Conservation (phyloP, 1,140 invertebrate genomes). For the Bombus impatiens region DNA sequence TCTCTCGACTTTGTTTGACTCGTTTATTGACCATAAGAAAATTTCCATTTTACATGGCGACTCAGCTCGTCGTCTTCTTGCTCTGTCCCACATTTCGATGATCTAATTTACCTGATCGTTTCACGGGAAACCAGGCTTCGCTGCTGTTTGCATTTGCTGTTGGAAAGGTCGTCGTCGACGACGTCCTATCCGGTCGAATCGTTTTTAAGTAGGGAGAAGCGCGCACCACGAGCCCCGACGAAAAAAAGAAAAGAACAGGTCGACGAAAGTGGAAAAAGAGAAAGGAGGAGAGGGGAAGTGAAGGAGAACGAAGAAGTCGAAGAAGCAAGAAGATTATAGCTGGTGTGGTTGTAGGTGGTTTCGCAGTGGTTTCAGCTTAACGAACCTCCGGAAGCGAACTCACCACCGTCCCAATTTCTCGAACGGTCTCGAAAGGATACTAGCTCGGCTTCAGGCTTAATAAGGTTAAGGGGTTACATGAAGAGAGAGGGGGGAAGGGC, state of each 20-base stretch:
- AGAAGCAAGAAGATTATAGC: slow-evolving; percentile 55
- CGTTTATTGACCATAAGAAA: neutral
- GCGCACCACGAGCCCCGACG: no score
- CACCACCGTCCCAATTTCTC: slow-evolving; percentile 72
- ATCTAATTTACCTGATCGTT: slow-evolving; percentile 32
- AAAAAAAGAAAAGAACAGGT: neutral
- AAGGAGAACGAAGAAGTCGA: slow-evolving; percentile 3
- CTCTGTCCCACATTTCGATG: neutral
- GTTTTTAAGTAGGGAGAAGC: neutral
- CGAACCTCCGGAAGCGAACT: slow-evolving; percentile 70
- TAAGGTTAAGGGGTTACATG: slow-evolving; percentile 66
- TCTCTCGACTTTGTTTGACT: neutral
- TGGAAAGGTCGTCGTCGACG: neutral
- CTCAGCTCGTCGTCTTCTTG: neutral
- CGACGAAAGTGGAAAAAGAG: neutral
- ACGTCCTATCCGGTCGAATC: neutral
- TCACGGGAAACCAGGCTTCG: neutral
- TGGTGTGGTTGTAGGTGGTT: slow-evolving; percentile 60
- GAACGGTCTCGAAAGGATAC: slow-evolving; percentile 72
- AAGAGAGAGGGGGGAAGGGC: slow-evolving; percentile 13
- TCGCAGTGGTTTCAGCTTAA: slow-evolving; percentile 69
- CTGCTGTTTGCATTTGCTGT: slow-evolving; percentile 20
- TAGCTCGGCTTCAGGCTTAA: slow-evolving; percentile 67
- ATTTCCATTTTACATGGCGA: slow-evolving; percentile 10
- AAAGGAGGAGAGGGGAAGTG: neutral